These are phyloP conservation scores for Lasioglossum malachurum DNA, from an alignment of 2,888 invertebrate genomes.

Conservation along the genomic window DNA sequence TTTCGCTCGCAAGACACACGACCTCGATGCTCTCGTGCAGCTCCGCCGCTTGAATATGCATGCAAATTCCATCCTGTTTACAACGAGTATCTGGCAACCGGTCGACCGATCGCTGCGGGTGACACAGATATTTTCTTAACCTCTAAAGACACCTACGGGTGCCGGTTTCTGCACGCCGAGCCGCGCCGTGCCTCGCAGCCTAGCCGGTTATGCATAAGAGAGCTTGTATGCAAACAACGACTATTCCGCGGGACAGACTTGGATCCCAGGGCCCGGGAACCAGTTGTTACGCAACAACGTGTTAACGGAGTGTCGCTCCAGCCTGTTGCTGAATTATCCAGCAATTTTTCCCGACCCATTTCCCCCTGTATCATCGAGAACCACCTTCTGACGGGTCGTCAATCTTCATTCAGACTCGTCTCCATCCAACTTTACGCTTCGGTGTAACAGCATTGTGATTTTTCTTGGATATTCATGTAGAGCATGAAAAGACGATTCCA, in stretches of 20 bases:
- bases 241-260: slow-evolving; percentile 1
- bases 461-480: neutral
- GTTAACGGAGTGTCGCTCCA: slow-evolving; percentile 25
- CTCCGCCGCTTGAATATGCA: slow-evolving; percentile 78
- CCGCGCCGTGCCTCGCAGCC: slow-evolving; percentile 14
- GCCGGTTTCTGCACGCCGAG: slow-evolving; percentile 22
- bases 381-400: neutral
- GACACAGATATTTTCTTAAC: slow-evolving; percentile 79
- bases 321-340: neutral
- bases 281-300: slow-evolving; percentile 50
- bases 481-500: neutral
- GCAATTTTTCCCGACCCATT: neutral
- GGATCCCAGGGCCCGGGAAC: slow-evolving; percentile 23
- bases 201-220: slow-evolving; percentile 41
- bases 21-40: slow-evolving; percentile 67
- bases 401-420: neutral
- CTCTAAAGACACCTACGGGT: slow-evolving; percentile 66
- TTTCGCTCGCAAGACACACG: slow-evolving; percentile 44
- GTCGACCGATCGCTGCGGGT: slow-evolving; percentile 63
- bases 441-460: neutral
- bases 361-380: neutral
- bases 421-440: too few species aligned
- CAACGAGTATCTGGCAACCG: slow-evolving; percentile 75
- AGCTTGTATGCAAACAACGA: slow-evolving; percentile 21
- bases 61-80: slow-evolving; percentile 82